Percentiles rank a stretch among this genome's conserved stretches.
These are phyloP conservation scores for Campaea margaritaria DNA, from an alignment of 2,888 invertebrate species.

Conservation along the genomic window DNA sequence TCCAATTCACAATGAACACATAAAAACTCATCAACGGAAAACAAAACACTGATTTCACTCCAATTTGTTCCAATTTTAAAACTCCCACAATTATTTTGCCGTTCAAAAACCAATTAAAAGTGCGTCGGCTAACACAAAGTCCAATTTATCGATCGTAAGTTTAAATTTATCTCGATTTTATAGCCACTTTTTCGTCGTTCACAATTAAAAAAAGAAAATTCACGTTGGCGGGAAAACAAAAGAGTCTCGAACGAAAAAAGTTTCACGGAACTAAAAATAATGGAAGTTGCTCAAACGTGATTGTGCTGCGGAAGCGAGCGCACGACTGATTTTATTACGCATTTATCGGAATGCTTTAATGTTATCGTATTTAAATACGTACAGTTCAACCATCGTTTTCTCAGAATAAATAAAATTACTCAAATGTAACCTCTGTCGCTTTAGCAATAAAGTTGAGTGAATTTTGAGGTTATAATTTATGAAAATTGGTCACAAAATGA, in stretches of 20 bases:
- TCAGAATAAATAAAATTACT: neutral
- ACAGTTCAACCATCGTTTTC: constrained; percentile 6
- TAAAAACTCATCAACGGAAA: no score
- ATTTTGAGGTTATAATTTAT: neutral
- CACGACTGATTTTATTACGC: constrained; percentile 29
- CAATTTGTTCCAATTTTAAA: constrained; percentile 1
- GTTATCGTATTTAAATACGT: constrained; percentile 26
- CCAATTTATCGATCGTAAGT: neutral
- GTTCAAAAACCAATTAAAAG: neutral
- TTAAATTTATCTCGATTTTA: neutral
- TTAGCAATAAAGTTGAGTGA: constrained; percentile 5
- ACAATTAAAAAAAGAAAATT: constrained; percentile 1
- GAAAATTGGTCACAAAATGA: no score
- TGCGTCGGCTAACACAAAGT: neutral
- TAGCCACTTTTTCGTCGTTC: neutral
- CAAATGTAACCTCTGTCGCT: neutral
- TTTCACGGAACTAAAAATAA: constrained; percentile 5
- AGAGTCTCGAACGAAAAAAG: neutral
- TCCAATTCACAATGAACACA: constrained; percentile 7
- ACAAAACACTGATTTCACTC: neutral
- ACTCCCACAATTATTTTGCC: neutral
- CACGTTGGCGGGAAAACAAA: constrained; percentile 12
- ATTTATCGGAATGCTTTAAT: constrained; percentile 25
- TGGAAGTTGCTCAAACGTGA: constrained; percentile 13
- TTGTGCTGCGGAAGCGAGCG: constrained; percentile 6